Conservation (phyloP, 2,113 vertebrate genomes). For the Crypturellus undulatus region DNA sequence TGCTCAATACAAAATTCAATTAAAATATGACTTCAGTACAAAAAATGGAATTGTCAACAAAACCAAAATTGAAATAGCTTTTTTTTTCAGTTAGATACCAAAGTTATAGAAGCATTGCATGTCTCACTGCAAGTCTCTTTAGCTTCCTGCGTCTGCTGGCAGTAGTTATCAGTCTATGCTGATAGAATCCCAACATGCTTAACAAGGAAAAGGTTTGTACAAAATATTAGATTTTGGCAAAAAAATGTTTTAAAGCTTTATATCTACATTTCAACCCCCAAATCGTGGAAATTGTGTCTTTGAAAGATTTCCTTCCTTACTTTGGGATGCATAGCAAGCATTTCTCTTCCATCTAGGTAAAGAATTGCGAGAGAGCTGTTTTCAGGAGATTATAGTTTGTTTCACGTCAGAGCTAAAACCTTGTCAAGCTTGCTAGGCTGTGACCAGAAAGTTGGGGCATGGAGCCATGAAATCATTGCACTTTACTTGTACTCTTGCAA, state of each 20-base stretch:
- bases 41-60: conserved; percentile 34
- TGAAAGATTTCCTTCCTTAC: no score
- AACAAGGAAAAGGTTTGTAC: neutral
- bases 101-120: neutral
- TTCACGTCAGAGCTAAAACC: neutral
- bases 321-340: neutral
- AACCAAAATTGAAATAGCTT: neutral
- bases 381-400: neutral
- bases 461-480: neutral
- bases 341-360: neutral
- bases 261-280: neutral
- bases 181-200: neutral
- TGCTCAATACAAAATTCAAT: neutral
- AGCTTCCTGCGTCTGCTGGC: neutral
- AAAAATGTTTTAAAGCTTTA: neutral
- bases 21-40: neutral
- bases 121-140: conserved; percentile 11
- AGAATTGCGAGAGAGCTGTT: neutral
- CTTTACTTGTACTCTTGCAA: neutral
- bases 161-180: neutral
- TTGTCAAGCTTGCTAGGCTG: neutral
- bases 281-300: no score
- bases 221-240: neutral
- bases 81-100: neutral
- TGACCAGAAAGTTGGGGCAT: neutral